Percentiles rank a stretch among this genome's conserved stretches.
Evolutionary conservation across 2,888 invertebrate species (phyloP).

Genomic region (Hirtodrosophila histrioides): DNA sequence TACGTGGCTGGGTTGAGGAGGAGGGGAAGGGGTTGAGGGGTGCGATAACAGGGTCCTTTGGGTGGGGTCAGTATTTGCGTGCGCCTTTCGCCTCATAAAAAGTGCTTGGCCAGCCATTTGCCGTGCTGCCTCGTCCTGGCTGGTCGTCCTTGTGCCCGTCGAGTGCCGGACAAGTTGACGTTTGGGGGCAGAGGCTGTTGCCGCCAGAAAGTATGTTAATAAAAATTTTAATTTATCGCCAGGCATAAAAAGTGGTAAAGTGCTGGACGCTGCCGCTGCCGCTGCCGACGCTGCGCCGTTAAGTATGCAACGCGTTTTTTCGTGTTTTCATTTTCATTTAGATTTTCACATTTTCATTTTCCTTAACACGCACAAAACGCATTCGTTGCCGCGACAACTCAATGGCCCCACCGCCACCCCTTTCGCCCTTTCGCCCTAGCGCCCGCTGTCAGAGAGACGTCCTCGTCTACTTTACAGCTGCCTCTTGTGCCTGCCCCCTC

Average conservation of each 20-base stretch:
- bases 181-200: slow-evolving; percentile 1
- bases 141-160: slow-evolving; percentile 16
- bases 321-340: slow-evolving; percentile 38
- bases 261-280: slow-evolving; percentile 33
- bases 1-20: neutral
- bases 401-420: slow-evolving; percentile 7
- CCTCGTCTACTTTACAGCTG: slow-evolving; percentile 36
- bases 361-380: slow-evolving; percentile 73
- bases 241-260: slow-evolving; percentile 57
- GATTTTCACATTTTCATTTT: slow-evolving; percentile 35
- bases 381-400: slow-evolving; percentile 60
- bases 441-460: slow-evolving; percentile 45
- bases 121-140: neutral
- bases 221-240: slow-evolving; percentile 70
- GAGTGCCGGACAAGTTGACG: slow-evolving; percentile 49
- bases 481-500: neutral
- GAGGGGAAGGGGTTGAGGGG: neutral
- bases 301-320: slow-evolving; percentile 31
- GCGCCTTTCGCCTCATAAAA: slow-evolving; percentile 48
- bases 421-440: neutral
- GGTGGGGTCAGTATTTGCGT: slow-evolving; percentile 45
- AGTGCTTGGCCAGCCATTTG: slow-evolving; percentile 23
- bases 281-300: slow-evolving; percentile 5
- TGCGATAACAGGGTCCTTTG: neutral
- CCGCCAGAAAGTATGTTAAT: slow-evolving; percentile 64